phyloP scores from a whole-genome alignment of 2,113 vertebrate species.

The Dipodomys merriami region DNA sequence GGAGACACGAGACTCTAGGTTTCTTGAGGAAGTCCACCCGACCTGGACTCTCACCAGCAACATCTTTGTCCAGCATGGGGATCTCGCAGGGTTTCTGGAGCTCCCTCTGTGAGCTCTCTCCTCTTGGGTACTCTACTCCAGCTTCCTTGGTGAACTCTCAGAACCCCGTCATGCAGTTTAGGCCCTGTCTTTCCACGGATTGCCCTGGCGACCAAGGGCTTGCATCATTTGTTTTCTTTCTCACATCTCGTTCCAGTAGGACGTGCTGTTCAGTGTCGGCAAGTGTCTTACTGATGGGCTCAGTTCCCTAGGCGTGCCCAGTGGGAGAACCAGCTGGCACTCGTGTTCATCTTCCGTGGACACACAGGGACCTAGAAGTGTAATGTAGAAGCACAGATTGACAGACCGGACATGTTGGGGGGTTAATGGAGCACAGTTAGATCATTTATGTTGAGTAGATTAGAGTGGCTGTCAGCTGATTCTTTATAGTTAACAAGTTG shows the following conservation, averaged over 20 bases:
- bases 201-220: neutral
- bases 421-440: fast-evolving
- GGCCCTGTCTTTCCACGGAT: neutral
- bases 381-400: neutral
- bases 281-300: neutral
- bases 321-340: neutral
- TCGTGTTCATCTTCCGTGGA: neutral
- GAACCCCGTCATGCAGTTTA: neutral
- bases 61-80: neutral
- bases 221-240: neutral
- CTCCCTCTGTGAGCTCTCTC: neutral
- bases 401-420: neutral
- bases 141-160: neutral
- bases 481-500: neutral
- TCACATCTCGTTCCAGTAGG: fast-evolving
- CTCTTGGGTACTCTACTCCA: neutral
- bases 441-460: neutral
- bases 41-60: neutral
- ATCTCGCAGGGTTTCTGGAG: fast-evolving
- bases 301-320: neutral
- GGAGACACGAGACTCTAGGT: no score
- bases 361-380: neutral
- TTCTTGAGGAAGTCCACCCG: no score
- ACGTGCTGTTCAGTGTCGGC: neutral
- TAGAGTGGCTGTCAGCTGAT: neutral